Conservation (phyloP, 2,797 vertebrate species). For the Fistularia tabacaria region DNA sequence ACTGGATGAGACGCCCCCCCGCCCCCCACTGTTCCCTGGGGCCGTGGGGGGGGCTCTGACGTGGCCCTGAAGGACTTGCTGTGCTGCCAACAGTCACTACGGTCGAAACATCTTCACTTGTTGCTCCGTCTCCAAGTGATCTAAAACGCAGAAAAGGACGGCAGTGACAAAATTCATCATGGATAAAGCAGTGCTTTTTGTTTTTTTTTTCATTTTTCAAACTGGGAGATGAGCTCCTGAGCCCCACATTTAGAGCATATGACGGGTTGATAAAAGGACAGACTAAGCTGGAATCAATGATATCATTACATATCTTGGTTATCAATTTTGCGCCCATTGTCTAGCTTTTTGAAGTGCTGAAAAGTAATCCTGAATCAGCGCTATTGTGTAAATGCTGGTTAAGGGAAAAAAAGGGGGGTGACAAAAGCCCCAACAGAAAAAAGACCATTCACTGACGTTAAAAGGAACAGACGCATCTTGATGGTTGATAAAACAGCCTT, state of each 20-base stretch:
- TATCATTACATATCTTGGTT: conserved; percentile 41
- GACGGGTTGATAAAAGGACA: conserved; percentile 22
- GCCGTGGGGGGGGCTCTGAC: conserved; percentile 20
- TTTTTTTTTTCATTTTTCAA: too few species aligned
- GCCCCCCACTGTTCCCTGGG: too few species aligned
- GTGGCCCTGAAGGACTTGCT: conserved; percentile 79
- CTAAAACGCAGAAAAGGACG: conserved; percentile 42
- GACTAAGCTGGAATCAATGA: conserved; percentile 35
- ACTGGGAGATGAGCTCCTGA: too few species aligned
- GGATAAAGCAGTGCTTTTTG: background rate
- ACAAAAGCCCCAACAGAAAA: conserved; percentile 40
- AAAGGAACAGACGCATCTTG: conserved; percentile 55
- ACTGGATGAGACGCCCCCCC: conserved; percentile 78
- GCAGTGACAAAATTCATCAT: background rate
- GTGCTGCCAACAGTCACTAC: conserved; percentile 76
- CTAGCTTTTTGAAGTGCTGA: conserved; percentile 25
- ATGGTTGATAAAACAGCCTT: conserved; percentile 57
- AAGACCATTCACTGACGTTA: conserved; percentile 63
- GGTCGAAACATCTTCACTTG: conserved; percentile 78
- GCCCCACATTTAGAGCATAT: conserved; percentile 6
- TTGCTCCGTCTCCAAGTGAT: conserved; percentile 77
- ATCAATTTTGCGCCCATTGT: conserved; percentile 43
- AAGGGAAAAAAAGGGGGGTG: conserved; percentile 26
- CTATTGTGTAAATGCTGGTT: conserved; percentile 44
- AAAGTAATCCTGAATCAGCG: conserved; percentile 66